Evolutionary conservation across 2,888 invertebrate species (phyloP).

Genomic region (Pollenia angustigena): DNA sequence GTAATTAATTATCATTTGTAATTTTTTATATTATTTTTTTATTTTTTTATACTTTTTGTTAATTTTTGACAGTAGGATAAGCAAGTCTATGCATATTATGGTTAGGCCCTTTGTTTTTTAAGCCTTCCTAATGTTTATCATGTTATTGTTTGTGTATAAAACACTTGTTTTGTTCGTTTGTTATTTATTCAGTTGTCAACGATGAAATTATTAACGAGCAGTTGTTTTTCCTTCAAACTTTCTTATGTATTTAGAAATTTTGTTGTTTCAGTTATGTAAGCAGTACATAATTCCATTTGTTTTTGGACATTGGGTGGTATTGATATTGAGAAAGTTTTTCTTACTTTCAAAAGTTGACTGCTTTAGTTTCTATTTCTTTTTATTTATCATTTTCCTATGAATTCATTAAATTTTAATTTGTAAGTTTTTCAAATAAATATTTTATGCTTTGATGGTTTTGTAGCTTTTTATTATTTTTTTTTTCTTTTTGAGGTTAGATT

Average conservation of each 20-base stretch:
- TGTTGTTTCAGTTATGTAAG: background rate
- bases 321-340: constrained; percentile 27
- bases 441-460: constrained; percentile 48
- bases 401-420: constrained; percentile 45
- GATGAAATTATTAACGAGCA: constrained; percentile 53
- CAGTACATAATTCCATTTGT: background rate
- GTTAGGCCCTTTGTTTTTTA: no score
- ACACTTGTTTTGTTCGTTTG: constrained; percentile 48
- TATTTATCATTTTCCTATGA: background rate
- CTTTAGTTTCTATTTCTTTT: constrained; percentile 14
- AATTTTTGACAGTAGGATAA: no score
- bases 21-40: no score
- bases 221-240: constrained; percentile 4
- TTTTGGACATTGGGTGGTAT: background rate
- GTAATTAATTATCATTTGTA: no score
- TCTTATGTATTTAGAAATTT: background rate
- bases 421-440: constrained; percentile 38
- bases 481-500: constrained; percentile 8
- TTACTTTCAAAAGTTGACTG: constrained; percentile 12
- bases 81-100: no score
- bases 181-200: constrained; percentile 56
- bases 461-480: background rate
- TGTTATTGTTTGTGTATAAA: constrained; percentile 8
- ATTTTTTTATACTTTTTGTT: no score
- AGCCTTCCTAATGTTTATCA: no score